These are phyloP conservation scores for Crambe crambe DNA, from an alignment of 37 sponge, comb jelly and placozoan species.

Conservation along the genomic window DNA sequence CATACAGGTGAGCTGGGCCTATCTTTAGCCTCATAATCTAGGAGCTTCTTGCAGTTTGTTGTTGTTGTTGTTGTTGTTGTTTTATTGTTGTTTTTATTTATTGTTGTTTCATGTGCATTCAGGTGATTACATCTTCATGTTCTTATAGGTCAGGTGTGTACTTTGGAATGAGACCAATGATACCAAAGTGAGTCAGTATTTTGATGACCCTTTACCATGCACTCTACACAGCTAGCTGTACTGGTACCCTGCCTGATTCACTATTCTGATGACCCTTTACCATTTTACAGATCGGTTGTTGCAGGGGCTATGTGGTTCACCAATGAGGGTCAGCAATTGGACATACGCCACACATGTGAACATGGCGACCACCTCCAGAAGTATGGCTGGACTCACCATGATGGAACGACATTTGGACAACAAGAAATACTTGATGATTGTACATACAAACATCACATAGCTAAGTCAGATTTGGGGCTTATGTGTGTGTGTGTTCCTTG, in stretches of 20 bases:
- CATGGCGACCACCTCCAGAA: conserved; percentile 53
- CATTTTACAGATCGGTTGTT: conserved; percentile 47
- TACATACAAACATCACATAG: background rate
- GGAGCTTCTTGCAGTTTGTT: background rate
- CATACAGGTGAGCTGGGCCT: background rate
- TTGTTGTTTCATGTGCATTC: no score
- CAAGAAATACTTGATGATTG: conserved; percentile 75
- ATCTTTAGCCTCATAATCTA: background rate
- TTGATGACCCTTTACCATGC: background rate
- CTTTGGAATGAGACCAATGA: conserved; percentile 78
- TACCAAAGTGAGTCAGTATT: conserved; percentile 53
- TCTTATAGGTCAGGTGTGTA: conserved; percentile 68
- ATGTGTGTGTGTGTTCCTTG: background rate
- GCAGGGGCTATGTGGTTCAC: conserved; percentile 76
- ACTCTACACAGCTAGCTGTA: background rate
- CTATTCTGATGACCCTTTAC: background rate
- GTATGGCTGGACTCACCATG: conserved; percentile 80
- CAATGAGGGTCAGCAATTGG: conserved; percentile 32
- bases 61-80: no score
- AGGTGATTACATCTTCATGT: no score
- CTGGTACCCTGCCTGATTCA: background rate
- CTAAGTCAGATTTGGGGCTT: background rate
- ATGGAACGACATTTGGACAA: conserved; percentile 71
- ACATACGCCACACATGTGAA: conserved; percentile 78
- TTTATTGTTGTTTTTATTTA: background rate